Evolutionary conservation across 2,888 invertebrate genomes (phyloP), one percentile per base, ranked within the genome.

Genomic region (Drosophila neotestacea): DNA sequence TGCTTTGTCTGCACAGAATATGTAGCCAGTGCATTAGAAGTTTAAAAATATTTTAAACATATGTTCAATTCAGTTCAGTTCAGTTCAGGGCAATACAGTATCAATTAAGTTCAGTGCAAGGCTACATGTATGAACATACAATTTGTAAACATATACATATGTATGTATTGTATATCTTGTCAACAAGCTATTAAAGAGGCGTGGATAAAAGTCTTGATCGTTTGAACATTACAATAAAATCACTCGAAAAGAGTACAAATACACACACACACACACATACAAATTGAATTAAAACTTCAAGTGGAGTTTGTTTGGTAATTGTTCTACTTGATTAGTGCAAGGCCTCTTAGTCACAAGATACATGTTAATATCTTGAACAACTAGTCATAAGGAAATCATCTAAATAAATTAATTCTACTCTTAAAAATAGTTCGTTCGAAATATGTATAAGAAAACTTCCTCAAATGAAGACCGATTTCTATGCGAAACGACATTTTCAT

Each of bases 61-160:
- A 16, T 16, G 16, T 16, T 16, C 16, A 16, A 16, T 16, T 16
- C 16, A 16, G 22, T 22, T 22, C 22, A 22, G 0, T 42, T 42
- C 52, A 52, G 52, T 60, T 67, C 56, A 68, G 55, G 50, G 58
- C 61, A 51, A 68, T 50, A 36, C 50, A 58, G 59, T 42, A 70
- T 44, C 58, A 69, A 73, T 66, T 66, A 63, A 56, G 42, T 62
- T 59, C 56, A 46, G 46, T 63, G 65, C 75, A 74, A 74, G 74
- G 73, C 73, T 58, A 61, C 38, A 52, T 44, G 22, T 34, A 60
- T 60, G 16, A 59, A 39, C 48, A 39, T 32, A 41, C 13, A 36
- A 46, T 46, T 51, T 52, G 41, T 60, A 16, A 38, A 69, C 13
- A 48, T 13, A 41, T 36, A 46, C 44, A 47, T 36, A 9, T 22